Evolutionary conservation across 1,140 invertebrate genomes (phyloP).

Genomic region (Periplaneta americana): DNA sequence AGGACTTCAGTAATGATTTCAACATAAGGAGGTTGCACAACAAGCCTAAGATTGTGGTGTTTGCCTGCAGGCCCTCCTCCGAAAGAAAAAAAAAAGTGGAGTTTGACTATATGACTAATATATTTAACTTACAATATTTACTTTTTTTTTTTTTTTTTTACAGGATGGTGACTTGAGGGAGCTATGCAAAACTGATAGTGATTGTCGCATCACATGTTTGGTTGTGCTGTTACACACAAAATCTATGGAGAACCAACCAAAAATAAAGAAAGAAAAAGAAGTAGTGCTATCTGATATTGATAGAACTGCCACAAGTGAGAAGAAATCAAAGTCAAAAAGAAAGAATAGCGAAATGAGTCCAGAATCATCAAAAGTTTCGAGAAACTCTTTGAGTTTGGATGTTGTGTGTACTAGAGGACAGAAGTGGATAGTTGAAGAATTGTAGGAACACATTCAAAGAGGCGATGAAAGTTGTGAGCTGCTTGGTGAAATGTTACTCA

Average conservation of each 20-base stretch:
- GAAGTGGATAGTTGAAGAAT: constrained; percentile 3
- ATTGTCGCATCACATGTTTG: constrained; percentile 8
- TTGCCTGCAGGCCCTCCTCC: too few relatives aligned
- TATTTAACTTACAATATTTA: too few relatives aligned
- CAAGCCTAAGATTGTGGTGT: too few relatives aligned
- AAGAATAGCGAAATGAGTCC: not conserved
- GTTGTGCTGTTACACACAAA: not conserved
- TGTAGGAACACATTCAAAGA: too few relatives aligned
- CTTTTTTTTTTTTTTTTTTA: not conserved
- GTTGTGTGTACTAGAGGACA: constrained; percentile 1
- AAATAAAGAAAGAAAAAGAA: not conserved
- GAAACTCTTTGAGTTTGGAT: too few relatives aligned
- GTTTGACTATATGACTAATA: too few relatives aligned
- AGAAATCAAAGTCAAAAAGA: not conserved
- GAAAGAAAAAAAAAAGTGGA: too few relatives aligned
- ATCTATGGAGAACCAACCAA: not conserved
- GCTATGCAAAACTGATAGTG: not conserved
- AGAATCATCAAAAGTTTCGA: not conserved
- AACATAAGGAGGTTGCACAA: too few relatives aligned
- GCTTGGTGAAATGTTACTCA: too few relatives aligned
- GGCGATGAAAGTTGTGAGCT: too few relatives aligned
- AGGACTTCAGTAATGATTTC: too few relatives aligned
- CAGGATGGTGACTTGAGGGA: not conserved
- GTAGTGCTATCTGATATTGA: not conserved
- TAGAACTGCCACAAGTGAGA: not conserved